Evolutionary conservation across 2,113 vertebrate species (phyloP).

Genomic region (Lota lota): DNA sequence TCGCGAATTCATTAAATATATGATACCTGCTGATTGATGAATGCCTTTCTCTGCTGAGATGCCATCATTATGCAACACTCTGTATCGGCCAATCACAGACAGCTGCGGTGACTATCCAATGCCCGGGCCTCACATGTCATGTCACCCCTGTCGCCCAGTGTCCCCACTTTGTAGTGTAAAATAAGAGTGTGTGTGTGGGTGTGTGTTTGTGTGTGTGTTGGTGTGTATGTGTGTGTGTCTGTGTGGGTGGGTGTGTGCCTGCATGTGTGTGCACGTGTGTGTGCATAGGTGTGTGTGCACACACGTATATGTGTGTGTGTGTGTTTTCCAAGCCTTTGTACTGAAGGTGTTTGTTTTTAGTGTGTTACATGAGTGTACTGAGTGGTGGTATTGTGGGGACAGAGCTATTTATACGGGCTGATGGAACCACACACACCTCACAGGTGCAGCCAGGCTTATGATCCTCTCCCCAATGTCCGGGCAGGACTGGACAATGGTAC

Average conservation of each 20-base stretch:
- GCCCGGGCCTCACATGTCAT: not conserved
- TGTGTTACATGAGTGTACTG: too few relatives aligned
- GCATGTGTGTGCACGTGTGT: not conserved
- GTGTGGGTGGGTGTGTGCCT: not conserved
- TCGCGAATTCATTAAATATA: too few relatives aligned
- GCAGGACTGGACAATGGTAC: too few relatives aligned
- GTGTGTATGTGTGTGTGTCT: not conserved
- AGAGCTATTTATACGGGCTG: slow-evolving; percentile 21
- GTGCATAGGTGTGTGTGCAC: not conserved
- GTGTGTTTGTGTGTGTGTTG: not conserved
- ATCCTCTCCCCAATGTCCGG: too few relatives aligned
- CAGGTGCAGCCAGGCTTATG: slow-evolving; percentile 13
- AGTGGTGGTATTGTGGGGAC: too few relatives aligned
- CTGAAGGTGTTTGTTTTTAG: too few relatives aligned
- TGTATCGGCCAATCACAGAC: too few relatives aligned
- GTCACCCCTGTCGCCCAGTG: too few relatives aligned
- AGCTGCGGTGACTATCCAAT: not conserved
- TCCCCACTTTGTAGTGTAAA: too few relatives aligned
- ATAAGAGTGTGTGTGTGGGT: not conserved
- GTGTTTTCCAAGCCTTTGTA: not conserved
- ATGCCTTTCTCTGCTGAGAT: not conserved
- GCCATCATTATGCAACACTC: not conserved
- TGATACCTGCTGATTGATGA: too few relatives aligned
- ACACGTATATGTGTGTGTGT: not conserved
- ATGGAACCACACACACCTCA: too few relatives aligned